Conservation (phyloP, 1,140 invertebrate genomes). For the Drosophila parvula region DNA sequence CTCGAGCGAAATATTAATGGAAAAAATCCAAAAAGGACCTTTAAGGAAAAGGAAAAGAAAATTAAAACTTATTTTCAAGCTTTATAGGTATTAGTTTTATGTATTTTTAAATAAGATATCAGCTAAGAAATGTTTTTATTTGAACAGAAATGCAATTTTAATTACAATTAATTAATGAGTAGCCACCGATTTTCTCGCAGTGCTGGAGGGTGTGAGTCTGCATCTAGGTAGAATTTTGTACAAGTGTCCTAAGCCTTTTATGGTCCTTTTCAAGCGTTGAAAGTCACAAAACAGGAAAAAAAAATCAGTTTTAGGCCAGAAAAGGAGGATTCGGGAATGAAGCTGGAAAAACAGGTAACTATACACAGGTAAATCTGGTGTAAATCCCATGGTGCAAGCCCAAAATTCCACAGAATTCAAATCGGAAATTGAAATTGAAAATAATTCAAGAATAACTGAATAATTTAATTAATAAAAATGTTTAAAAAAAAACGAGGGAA, state of each 20-base stretch:
- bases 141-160: not conserved
- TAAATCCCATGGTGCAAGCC: constrained; percentile 2
- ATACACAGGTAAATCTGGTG: constrained; percentile 42
- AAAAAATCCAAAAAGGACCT: not conserved
- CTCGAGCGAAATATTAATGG: constrained; percentile 4
- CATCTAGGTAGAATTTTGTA: constrained; percentile 16
- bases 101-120: too few relatives aligned
- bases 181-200: constrained; percentile 2
- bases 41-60: not conserved
- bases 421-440: not conserved
- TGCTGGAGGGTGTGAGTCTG: constrained; percentile 31
- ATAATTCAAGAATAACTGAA: not conserved
- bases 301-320: constrained; percentile 22
- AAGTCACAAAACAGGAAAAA: constrained; percentile 62
- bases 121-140: not conserved
- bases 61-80: too few relatives aligned
- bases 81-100: too few relatives aligned
- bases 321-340: constrained; percentile 9
- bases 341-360: constrained; percentile 60
- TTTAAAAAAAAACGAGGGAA: not conserved
- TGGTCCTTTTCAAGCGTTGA: constrained; percentile 61
- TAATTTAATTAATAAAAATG: not conserved
- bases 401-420: not conserved
- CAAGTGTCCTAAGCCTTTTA: constrained; percentile 69
- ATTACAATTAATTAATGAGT: not conserved